phyloP scores from a whole-genome alignment of 2,797 vertebrate genomes.

The Odontamblyopus rebecca region DNA sequence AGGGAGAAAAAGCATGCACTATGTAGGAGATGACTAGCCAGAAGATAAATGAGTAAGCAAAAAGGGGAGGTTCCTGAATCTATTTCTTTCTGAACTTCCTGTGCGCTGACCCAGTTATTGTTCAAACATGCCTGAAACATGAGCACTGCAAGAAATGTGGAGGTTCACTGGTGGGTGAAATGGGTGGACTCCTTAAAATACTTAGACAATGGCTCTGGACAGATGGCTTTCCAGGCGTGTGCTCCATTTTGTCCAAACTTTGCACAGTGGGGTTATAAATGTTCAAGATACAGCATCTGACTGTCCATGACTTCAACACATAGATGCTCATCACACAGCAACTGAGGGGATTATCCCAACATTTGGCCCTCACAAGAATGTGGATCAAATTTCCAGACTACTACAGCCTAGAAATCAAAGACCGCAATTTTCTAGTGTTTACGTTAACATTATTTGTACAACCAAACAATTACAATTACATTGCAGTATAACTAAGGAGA shows the following conservation, averaged over 20 bases:
- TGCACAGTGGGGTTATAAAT: slow-evolving; percentile 10
- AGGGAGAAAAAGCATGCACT: slow-evolving; percentile 28
- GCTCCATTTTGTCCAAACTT: slow-evolving; percentile 23
- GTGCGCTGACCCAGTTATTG: slow-evolving; percentile 73
- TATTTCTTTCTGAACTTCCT: slow-evolving; percentile 54
- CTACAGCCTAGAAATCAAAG: slow-evolving; percentile 1
- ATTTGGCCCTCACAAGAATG: slow-evolving; percentile 4
- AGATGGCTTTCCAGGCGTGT: slow-evolving; percentile 36
- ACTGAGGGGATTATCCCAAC: slow-evolving; percentile 2
- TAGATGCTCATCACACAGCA: neutral
- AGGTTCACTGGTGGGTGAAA: slow-evolving; percentile 49
- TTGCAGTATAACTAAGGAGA: too few species aligned
- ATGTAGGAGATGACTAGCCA: slow-evolving; percentile 42
- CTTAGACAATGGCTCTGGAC: slow-evolving; percentile 36
- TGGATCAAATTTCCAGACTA: slow-evolving; percentile 1
- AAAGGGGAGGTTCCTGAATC: slow-evolving; percentile 56
- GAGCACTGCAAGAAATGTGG: slow-evolving; percentile 56
- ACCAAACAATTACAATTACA: neutral
- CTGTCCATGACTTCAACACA: slow-evolving; percentile 4
- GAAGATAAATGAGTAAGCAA: slow-evolving; percentile 52
- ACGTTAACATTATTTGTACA: neutral
- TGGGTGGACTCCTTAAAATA: slow-evolving; percentile 44
- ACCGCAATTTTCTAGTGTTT: neutral
- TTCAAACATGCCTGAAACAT: slow-evolving; percentile 63
- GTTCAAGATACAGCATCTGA: neutral